phyloP scores from a whole-genome alignment of 2,888 invertebrate genomes.

The Leptothorax acervorum region DNA sequence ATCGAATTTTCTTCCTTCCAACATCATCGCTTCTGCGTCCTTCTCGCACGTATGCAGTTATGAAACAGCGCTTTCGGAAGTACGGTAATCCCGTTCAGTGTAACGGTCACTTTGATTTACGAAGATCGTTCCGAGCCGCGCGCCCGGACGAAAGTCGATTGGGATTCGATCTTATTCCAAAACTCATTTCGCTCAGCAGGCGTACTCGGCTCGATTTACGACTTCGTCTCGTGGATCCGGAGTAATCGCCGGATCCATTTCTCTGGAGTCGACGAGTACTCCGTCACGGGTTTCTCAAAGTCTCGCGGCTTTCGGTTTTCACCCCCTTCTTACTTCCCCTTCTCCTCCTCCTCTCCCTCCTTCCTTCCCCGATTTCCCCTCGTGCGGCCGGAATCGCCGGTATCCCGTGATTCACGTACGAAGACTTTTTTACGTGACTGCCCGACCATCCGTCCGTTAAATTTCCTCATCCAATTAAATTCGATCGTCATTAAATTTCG shows the following conservation, averaged over 20 bases:
- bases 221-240: conserved; percentile 51
- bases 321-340: conserved; percentile 36
- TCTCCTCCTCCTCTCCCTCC: background rate
- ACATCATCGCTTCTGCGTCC: background rate
- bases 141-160: conserved; percentile 51
- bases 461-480: conserved; percentile 57
- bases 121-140: conserved; percentile 23
- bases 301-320: conserved; percentile 46
- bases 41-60: conserved; percentile 9
- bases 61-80: conserved; percentile 35
- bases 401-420: conserved; percentile 51
- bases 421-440: conserved; percentile 57
- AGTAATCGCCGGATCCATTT: conserved; percentile 62
- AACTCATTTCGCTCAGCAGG: conserved; percentile 59
- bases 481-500: conserved; percentile 57
- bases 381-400: background rate
- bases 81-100: conserved; percentile 35
- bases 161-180: conserved; percentile 65
- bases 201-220: conserved; percentile 56
- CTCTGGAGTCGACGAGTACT: conserved; percentile 59
- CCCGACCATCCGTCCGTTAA: conserved; percentile 55
- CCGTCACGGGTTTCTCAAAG: conserved; percentile 52
- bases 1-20: background rate
- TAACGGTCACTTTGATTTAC: conserved; percentile 55
- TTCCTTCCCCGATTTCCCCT: conserved; percentile 5